Percentiles rank a stretch among this genome's conserved stretches.
Evolutionary conservation across 2,888 invertebrate genomes (phyloP).

Genomic region (Bedellia somnulentella): DNA sequence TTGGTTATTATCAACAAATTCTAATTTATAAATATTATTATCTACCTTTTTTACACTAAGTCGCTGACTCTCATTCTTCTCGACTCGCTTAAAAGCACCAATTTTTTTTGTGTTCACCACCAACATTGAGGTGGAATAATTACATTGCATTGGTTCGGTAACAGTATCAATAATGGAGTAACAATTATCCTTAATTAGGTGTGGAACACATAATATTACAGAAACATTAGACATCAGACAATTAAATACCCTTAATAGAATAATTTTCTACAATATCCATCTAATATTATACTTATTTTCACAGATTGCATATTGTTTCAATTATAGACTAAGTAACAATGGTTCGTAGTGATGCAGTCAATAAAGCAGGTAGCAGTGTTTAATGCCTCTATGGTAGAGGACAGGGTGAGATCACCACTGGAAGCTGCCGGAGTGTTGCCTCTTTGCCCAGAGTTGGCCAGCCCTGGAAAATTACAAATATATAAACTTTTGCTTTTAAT

Average conservation of each 20-base stretch:
- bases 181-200: slow-evolving; percentile 62
- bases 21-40: slow-evolving; percentile 62
- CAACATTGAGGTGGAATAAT: slow-evolving; percentile 64
- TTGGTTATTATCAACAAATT: slow-evolving; percentile 62
- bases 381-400: slow-evolving; percentile 54
- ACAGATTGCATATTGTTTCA: slow-evolving; percentile 71
- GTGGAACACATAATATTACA: slow-evolving; percentile 68
- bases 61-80: slow-evolving; percentile 59
- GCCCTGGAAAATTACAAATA: slow-evolving; percentile 52
- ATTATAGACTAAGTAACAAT: slow-evolving; percentile 65
- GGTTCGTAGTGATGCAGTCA: slow-evolving; percentile 63
- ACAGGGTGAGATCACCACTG: slow-evolving; percentile 58
- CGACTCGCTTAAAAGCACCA: slow-evolving; percentile 61
- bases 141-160: slow-evolving; percentile 63
- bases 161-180: slow-evolving; percentile 61
- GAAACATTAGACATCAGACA: slow-evolving; percentile 61
- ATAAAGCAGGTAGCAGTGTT: slow-evolving; percentile 66
- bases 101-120: slow-evolving; percentile 61
- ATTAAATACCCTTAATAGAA: slow-evolving; percentile 53
- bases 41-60: slow-evolving; percentile 59
- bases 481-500: too few species aligned
- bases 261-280: slow-evolving; percentile 62
- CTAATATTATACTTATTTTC: slow-evolving; percentile 63
- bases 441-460: slow-evolving; percentile 70
- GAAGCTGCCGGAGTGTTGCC: slow-evolving; percentile 59